These are phyloP conservation scores for Neostethus bicornis DNA, from an alignment of 2,797 vertebrate species.

Conservation along the genomic window DNA sequence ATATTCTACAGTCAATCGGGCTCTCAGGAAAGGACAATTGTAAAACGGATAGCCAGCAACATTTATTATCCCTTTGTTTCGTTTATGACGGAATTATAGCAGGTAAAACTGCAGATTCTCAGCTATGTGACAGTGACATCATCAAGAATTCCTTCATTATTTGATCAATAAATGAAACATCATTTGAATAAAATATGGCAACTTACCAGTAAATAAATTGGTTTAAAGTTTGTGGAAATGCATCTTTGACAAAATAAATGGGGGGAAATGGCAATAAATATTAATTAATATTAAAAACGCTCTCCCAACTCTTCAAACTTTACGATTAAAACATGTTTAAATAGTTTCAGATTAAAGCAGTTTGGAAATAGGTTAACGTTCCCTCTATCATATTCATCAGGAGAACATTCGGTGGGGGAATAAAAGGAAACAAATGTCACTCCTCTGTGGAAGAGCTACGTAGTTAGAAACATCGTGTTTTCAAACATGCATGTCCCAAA, in stretches of 20 bases:
- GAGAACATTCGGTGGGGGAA: too few species aligned
- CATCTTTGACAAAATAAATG: neutral
- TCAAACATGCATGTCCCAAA: too few species aligned
- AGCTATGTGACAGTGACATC: constrained; percentile 21
- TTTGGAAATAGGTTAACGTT: too few species aligned
- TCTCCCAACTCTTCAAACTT: too few species aligned
- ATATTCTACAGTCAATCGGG: constrained; percentile 32
- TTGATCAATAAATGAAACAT: constrained; percentile 4
- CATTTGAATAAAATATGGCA: neutral
- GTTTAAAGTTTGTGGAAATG: neutral
- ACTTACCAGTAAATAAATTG: neutral
- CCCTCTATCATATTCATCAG: too few species aligned
- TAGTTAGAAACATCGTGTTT: too few species aligned
- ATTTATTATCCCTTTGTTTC: constrained; percentile 25
- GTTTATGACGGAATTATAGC: constrained; percentile 27
- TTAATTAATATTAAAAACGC: neutral
- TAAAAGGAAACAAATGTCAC: too few species aligned
- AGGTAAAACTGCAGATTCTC: constrained; percentile 20
- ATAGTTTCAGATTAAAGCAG: too few species aligned
- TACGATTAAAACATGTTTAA: too few species aligned
- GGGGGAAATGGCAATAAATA: neutral
- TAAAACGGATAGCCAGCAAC: constrained; percentile 28
- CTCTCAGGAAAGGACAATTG: constrained; percentile 51
- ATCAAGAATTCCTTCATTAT: constrained; percentile 18
- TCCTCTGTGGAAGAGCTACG: too few species aligned